phyloP scores from a whole-genome alignment of 2,888 invertebrate genomes.

The Poecilus cupreus region DNA sequence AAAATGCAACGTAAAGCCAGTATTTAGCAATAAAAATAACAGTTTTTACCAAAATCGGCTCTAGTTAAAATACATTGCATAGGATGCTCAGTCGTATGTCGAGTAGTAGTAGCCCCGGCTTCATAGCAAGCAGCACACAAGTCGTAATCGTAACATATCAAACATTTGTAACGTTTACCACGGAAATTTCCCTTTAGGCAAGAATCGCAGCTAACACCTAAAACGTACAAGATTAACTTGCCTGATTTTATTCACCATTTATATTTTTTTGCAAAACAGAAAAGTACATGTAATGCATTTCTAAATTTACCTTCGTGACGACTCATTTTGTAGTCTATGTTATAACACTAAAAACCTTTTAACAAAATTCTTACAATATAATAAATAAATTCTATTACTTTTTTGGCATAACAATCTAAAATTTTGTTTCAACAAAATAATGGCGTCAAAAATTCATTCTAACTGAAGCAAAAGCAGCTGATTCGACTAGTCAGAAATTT shows the following conservation, averaged over 20 bases:
- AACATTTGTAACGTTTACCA: conserved; percentile 98
- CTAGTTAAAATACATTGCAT: conserved; percentile 99
- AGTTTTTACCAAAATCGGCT: conserved; percentile 90
- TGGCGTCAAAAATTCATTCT: conserved; percentile 49
- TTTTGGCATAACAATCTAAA: conserved; percentile 12
- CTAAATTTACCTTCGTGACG: conserved; percentile 90
- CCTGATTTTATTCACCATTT: conserved; percentile 61
- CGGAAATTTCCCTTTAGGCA: conserved; percentile 98
- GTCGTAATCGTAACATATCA: conserved; percentile 99
- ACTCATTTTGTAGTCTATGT: conserved; percentile 81
- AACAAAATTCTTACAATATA: neutral
- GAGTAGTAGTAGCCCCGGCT: conserved; percentile 90
- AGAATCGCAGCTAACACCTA: conserved; percentile 99
- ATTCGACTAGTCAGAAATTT: conserved; percentile 23
- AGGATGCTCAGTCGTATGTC: conserved; percentile 97
- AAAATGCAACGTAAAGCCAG: no score
- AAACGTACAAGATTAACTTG: conserved; percentile 36
- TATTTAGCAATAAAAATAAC: neutral
- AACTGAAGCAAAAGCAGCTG: conserved; percentile 24
- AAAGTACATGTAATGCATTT: neutral
- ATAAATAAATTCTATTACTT: neutral
- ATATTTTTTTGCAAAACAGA: neutral
- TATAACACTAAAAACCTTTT: neutral
- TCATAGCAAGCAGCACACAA: conserved; percentile 97
- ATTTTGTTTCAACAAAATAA: conserved; percentile 33